Evolutionary conservation across 2,888 invertebrate genomes (phyloP).

Genomic region (Pheosia tremula): DNA sequence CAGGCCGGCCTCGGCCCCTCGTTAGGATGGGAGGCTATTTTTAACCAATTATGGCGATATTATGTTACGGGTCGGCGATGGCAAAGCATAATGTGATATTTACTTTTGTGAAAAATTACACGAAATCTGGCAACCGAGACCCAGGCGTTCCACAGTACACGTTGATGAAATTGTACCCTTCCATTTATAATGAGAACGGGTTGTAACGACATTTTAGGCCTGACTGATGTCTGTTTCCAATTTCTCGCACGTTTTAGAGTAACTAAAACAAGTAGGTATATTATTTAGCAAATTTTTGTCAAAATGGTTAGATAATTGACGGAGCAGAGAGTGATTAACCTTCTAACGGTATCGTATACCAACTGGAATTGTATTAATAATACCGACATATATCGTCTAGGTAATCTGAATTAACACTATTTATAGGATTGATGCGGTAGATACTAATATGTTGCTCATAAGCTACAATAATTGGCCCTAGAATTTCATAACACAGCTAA

Average conservation of each 20-base stretch:
- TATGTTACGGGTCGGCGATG: background rate
- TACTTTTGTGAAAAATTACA: conserved; percentile 1
- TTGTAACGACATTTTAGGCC: background rate
- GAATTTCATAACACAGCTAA: background rate
- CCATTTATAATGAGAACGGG: background rate
- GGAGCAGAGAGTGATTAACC: background rate
- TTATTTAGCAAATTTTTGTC: no score
- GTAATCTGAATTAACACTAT: background rate
- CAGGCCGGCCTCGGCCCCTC: background rate
- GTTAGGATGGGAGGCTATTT: conserved; percentile 5
- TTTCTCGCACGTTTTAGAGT: background rate
- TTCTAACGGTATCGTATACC: background rate
- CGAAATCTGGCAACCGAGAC: conserved; percentile 4
- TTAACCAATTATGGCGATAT: conserved; percentile 5
- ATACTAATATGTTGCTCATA: background rate
- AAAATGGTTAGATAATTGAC: background rate
- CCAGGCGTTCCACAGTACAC: background rate
- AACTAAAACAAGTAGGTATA: background rate
- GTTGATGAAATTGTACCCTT: background rate
- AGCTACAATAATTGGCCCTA: background rate
- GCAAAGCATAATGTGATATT: background rate
- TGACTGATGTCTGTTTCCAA: background rate
- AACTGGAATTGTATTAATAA: background rate
- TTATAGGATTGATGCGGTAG: background rate
- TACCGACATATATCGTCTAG: background rate